phyloP scores from a whole-genome alignment of 2,888 invertebrate genomes.

The Beris chalybata region DNA sequence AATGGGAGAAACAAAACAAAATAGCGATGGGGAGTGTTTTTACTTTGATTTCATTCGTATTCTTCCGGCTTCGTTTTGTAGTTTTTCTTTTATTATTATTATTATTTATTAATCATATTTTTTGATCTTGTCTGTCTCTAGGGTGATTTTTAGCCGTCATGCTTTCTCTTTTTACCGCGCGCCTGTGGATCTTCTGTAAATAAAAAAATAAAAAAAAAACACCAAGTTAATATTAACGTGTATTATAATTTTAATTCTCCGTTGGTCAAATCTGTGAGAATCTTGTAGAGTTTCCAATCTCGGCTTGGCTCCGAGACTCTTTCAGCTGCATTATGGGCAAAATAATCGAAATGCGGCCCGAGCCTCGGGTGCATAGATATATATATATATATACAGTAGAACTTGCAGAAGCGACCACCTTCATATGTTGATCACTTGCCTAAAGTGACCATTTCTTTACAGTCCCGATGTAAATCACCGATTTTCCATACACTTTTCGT shows the following conservation, averaged over 20 bases:
- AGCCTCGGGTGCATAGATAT: no score
- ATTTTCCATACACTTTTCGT: no score
- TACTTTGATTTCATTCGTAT: conserved; percentile 31
- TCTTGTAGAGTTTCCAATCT: not conserved
- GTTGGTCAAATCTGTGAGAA: not conserved
- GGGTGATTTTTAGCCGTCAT: conserved; percentile 58
- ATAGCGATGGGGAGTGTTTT: conserved; percentile 14
- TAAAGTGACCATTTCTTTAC: no score
- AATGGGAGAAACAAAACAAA: not conserved
- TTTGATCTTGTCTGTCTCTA: conserved; percentile 28
- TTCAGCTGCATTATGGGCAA: not conserved
- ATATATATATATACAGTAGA: no score
- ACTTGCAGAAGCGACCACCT: no score
- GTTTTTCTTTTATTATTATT: conserved; percentile 31
- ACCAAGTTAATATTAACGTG: not conserved
- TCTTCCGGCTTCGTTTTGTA: conserved; percentile 19
- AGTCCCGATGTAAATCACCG: no score
- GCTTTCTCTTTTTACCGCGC: conserved; percentile 73
- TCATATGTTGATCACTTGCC: no score
- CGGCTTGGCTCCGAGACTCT: not conserved
- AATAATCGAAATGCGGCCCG: no score
- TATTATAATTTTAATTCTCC: not conserved
- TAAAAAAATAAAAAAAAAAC: not conserved
- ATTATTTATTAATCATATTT: conserved; percentile 33
- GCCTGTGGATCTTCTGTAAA: conserved; percentile 57